Conservation (phyloP, 2,113 vertebrate species). For the Ursus arctos region DNA sequence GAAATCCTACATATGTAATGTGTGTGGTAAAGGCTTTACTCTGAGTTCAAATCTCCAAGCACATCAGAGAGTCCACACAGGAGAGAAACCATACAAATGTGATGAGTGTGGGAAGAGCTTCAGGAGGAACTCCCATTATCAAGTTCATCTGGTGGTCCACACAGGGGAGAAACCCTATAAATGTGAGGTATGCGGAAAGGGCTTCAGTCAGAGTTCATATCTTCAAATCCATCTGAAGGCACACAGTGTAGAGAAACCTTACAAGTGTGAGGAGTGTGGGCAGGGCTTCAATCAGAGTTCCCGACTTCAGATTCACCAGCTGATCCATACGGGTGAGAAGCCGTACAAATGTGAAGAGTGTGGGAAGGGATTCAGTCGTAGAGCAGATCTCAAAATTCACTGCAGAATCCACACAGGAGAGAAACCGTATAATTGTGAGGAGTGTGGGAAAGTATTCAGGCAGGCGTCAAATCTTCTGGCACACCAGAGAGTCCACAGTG, state of each 20-base stretch:
- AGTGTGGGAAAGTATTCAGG: constrained; percentile 84
- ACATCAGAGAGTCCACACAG: constrained; percentile 77
- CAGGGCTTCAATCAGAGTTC: constrained; percentile 82
- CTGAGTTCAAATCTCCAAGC: constrained; percentile 75
- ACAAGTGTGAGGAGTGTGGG: constrained; percentile 78
- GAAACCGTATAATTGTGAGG: constrained; percentile 81
- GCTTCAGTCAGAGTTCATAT: constrained; percentile 72
- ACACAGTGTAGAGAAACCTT: constrained; percentile 92
- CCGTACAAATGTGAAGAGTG: constrained; percentile 78
- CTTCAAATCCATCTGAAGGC: constrained; percentile 73
- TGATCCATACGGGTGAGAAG: constrained; percentile 79
- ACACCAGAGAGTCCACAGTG: constrained; percentile 82
- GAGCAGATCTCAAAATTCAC: constrained; percentile 77
- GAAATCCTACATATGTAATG: constrained; percentile 74
- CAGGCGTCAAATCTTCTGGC: constrained; percentile 83
- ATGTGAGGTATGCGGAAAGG: constrained; percentile 75
- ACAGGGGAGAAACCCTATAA: constrained; percentile 79
- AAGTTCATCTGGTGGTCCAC: constrained; percentile 79
- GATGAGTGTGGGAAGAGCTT: constrained; percentile 81
- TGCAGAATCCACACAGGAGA: constrained; percentile 76
- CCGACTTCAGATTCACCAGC: constrained; percentile 84
- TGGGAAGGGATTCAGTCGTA: constrained; percentile 76
- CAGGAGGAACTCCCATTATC: constrained; percentile 77
- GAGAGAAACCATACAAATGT: constrained; percentile 80
- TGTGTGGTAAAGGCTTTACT: constrained; percentile 82